These are phyloP conservation scores for Ellobius talpinus DNA, from an alignment of 2,113 vertebrate genomes.

Conservation along the genomic window DNA sequence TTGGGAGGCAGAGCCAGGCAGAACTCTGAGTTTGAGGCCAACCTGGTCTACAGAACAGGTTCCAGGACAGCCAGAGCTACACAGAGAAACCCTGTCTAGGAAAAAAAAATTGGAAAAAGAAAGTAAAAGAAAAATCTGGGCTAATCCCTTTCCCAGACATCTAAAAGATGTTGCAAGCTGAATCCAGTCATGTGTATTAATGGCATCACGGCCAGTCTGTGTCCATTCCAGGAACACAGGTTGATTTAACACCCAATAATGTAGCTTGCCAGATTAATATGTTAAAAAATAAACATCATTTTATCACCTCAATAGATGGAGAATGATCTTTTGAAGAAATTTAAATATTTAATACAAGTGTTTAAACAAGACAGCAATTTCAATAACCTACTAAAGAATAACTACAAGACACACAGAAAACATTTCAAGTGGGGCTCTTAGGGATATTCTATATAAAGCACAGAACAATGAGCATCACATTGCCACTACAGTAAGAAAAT, in stretches of 20 bases:
- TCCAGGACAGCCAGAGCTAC: not conserved
- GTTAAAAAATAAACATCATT: not conserved
- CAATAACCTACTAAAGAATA: not conserved
- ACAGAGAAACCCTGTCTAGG: not conserved
- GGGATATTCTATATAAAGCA: not conserved
- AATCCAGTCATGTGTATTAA: not conserved
- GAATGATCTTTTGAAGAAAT: slow-evolving; percentile 25
- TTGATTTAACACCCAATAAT: slow-evolving; percentile 28
- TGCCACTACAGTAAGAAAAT: not conserved
- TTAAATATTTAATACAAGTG: not conserved
- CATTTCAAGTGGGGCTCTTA: not conserved
- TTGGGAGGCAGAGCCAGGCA: too few relatives aligned
- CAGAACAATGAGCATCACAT: not conserved
- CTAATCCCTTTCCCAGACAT: not conserved
- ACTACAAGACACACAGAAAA: not conserved
- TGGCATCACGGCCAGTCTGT: not conserved
- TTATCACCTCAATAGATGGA: not conserved
- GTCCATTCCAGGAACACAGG: not conserved
- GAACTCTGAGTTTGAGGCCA: not conserved
- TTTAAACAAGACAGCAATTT: not conserved
- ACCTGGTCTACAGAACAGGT: not conserved
- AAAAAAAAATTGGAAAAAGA: not conserved
- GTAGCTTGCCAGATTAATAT: not conserved
- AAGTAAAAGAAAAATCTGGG: not conserved
- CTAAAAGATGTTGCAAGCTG: not conserved